Base-by-base conservation (phyloP, 2,888 invertebrate genomes). In the Melipona beecheii region DNA sequence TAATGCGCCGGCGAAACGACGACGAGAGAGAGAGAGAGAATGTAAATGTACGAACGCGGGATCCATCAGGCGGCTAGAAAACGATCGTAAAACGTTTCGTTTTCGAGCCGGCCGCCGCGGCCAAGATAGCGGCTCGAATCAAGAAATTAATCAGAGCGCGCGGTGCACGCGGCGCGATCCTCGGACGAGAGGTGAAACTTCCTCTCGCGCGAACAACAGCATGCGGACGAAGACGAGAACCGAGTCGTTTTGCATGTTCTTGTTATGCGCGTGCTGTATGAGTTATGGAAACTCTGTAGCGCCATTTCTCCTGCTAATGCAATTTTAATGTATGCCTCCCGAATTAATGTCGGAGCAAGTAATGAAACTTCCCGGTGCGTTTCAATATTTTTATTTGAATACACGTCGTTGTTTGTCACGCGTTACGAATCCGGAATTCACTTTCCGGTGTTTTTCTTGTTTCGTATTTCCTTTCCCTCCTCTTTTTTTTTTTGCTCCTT, bases 301-400 rank as follows among this genome's bases (percentile, higher is more conserved):
- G 77, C 60, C 81, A 54, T 82, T 80, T 83, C 79, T 78, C 43
- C 70, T 72, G 83, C 85, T 89, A 88, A 89, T 87, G 87, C 81
- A 85, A 81, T 87, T 88, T 87, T 89, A 89, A 89, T 88, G 87
- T 68, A 66, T 82, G 84, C 81, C 83, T 64, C 43, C 36, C 68
- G 81, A 82, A 89, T 87, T 87, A 89, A 83, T 72, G 83, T 75
- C 66, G 66, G 52, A 1, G 3, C 74, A 56, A 73, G 78, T 81
- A 83, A 87, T 82, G 86, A 84, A 89, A 89, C 81, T 86, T 89
- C 81, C 86, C 88, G 54, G 86, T 78, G 78, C 27, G 72, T 73
- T 74, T 13, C n/a, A 31, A 24, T 15, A 64, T 83, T 86, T 85
- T 72, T 85, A 74, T 75, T 74, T 75, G 70, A 54, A 68, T 50